Conservation (phyloP, 2,113 vertebrate species). For the Ptychochromis oligacanthus region DNA sequence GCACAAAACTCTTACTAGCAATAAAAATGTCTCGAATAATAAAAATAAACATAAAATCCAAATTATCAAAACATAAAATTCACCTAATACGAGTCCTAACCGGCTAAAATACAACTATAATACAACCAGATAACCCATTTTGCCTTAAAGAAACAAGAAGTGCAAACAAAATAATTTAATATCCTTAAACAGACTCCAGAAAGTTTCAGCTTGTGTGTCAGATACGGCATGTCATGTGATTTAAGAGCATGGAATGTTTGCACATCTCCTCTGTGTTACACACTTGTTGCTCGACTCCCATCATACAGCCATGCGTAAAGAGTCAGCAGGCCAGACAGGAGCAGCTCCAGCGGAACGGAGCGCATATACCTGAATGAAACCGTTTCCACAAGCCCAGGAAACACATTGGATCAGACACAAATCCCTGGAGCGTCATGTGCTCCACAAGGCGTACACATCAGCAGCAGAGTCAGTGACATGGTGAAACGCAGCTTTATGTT, state of each 20-base stretch:
- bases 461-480: not conserved
- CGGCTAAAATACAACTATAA: not conserved
- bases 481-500: conserved; percentile 1
- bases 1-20: not conserved
- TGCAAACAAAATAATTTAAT: not conserved
- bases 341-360: not conserved
- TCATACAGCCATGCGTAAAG: conserved; percentile 26
- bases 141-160: not conserved
- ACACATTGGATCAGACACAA: not conserved
- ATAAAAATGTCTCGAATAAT: not conserved
- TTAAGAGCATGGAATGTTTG: conserved; percentile 18
- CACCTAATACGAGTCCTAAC: not conserved
- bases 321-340: conserved; percentile 20
- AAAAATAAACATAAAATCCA: not conserved
- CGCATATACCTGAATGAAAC: not conserved
- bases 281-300: conserved; percentile 66
- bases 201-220: not conserved
- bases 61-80: not conserved
- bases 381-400: not conserved
- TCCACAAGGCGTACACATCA: not conserved
- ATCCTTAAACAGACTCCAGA: not conserved
- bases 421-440: not conserved
- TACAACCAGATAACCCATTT: not conserved
- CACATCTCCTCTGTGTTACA: conserved; percentile 31
- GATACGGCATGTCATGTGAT: conserved; percentile 12